Evolutionary conservation across 2,888 invertebrate species (phyloP).

Genomic region (Willowsia nigromaculata): DNA sequence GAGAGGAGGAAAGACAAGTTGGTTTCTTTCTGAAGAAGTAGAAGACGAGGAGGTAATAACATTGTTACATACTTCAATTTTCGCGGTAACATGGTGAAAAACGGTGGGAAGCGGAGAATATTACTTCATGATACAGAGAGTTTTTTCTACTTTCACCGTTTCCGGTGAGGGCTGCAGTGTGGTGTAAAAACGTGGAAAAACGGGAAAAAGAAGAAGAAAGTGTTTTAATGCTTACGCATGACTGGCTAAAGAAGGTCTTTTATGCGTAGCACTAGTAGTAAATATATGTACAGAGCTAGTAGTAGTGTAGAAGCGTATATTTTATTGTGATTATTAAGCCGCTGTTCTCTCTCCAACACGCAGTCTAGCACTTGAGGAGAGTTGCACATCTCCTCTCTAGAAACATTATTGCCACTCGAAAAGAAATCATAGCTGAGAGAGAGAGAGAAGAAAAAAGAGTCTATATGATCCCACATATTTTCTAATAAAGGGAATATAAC

Average conservation of each 20-base stretch:
- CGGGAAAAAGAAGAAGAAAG: constrained; percentile 7
- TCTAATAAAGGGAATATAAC: constrained; percentile 54
- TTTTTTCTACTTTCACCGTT: not conserved
- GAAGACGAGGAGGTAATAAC: constrained; percentile 28
- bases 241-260: constrained; percentile 29
- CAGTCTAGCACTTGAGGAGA: not conserved
- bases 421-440: constrained; percentile 55
- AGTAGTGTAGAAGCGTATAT: constrained; percentile 14
- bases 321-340: constrained; percentile 19
- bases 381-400: constrained; percentile 25
- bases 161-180: constrained; percentile 25
- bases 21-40: not conserved
- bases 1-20: not conserved
- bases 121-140: not conserved
- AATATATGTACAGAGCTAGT: not conserved
- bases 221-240: constrained; percentile 69
- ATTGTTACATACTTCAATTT: constrained; percentile 47
- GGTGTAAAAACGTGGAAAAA: not conserved
- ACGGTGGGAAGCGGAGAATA: constrained; percentile 26
- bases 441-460: not conserved
- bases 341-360: not conserved
- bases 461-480: constrained; percentile 24
- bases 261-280: too few species aligned
- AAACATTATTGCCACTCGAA: constrained; percentile 64
- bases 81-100: constrained; percentile 46